phyloP scores from a whole-genome alignment of 2,888 invertebrate species.

The Netelia virgata region DNA sequence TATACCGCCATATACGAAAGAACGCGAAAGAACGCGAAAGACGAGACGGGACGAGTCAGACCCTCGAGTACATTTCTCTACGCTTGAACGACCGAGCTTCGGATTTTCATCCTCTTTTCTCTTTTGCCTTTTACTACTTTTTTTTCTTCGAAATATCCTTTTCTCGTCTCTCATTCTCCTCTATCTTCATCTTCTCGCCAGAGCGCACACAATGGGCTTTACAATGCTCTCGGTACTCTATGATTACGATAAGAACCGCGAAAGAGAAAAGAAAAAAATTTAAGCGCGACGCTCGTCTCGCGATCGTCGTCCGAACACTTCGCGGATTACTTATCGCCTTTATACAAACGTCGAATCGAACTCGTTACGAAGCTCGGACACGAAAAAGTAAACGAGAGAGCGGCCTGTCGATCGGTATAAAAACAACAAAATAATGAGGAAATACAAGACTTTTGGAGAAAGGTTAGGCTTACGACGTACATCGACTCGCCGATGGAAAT shows the following conservation, averaged over 20 bases:
- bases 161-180: background rate
- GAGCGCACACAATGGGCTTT: background rate
- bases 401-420: background rate
- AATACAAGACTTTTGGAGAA: constrained; percentile 13
- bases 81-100: background rate
- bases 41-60: background rate
- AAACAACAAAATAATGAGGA: background rate
- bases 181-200: background rate
- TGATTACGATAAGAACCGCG: background rate
- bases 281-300: background rate
- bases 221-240: background rate
- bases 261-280: background rate
- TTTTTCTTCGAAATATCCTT: background rate
- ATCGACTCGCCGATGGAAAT: constrained; percentile 6
- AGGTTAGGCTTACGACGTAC: background rate
- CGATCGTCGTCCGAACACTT: constrained; percentile 27
- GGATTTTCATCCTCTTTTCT: constrained; percentile 12
- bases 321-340: constrained; percentile 15
- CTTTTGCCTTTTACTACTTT: no score
- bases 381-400: background rate
- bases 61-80: background rate
- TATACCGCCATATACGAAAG: constrained; percentile 26
- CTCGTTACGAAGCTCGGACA: no score
- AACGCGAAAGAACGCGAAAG: constrained; percentile 10
- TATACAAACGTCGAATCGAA: no score